Evolutionary conservation across 2,888 invertebrate genomes (phyloP), one percentile per base, ranked within the genome.

Genomic region (Polylopha cassiicola): DNA sequence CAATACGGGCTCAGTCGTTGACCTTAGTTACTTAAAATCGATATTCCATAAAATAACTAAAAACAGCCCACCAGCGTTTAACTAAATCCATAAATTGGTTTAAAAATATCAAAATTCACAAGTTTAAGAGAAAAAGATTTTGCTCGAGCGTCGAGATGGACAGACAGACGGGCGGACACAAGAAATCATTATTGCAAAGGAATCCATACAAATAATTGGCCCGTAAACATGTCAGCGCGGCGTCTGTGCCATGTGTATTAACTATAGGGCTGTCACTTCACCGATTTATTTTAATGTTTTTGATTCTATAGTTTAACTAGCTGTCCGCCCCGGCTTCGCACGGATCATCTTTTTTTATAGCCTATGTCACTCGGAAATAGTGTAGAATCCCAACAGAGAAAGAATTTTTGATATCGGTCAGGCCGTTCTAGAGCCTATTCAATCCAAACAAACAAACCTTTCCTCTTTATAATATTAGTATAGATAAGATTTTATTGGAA

Each of bases 171-270:
- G 61, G 47, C 65, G 60, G 67, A 65, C 70, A 68, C 82, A 82
- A 85, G 84, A 85, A 85, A 85, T 84, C 84, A 84, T 85, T 84
- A 84, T 74, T 79, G 82, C 73, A 61, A 61, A 62, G 79, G 80
- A 81, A 80, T 80, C 84, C 82, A 84, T 84, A 85, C 86, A 85
- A 85, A 85, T 86, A 86, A 86, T 86, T 86, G 86, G 86, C 68
- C 86, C 82, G 86, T 86, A 85, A 86, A 86, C 80, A 85, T 85
- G 86, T 86, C 86, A 84, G 65, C 70, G 80, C 82, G 85, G 84
- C 80, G 75, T 78, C 80, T 82, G 69, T 81, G 56, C 80, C 79
- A 80, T 82, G 84, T 82, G 80, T 82, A 81, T 82, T 79, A 41
- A 73, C 54, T 31, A 41, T 63, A 84, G 84, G 84, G 84, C 46